Percentiles rank a stretch among this genome's conserved stretches.
phyloP scores from a whole-genome alignment of 23 tunicate genomes.

The Styela plicata region DNA sequence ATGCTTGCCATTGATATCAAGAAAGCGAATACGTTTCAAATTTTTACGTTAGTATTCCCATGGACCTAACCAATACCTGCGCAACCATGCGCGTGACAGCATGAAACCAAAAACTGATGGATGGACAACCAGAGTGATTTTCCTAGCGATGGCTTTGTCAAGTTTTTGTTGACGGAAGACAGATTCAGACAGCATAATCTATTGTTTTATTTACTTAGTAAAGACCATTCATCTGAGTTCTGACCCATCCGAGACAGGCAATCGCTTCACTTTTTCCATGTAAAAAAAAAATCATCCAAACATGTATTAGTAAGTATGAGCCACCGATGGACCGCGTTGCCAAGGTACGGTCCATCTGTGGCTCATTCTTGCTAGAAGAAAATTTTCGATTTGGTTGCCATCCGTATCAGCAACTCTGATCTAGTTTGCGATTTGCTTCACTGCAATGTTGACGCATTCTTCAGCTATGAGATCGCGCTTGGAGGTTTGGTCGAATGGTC shows the following conservation, averaged over 20 bases:
- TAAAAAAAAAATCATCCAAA: too few relatives aligned
- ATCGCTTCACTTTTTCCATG: not conserved
- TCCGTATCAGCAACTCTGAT: not conserved
- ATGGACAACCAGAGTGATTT: not conserved
- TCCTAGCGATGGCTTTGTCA: not conserved
- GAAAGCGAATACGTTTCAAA: too few relatives aligned
- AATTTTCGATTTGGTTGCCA: too few relatives aligned
- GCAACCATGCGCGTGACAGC: not conserved
- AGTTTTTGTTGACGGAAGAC: not conserved
- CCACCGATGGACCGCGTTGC: too few relatives aligned
- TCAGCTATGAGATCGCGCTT: not conserved
- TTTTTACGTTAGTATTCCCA: too few relatives aligned
- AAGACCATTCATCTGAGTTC: not conserved
- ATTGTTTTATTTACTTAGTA: not conserved
- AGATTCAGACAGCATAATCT: not conserved
- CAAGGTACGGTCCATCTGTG: too few relatives aligned
- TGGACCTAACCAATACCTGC: not conserved
- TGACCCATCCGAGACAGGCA: not conserved
- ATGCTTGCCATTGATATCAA: too few relatives aligned
- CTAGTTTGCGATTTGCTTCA: not conserved
- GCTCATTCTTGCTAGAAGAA: too few relatives aligned
- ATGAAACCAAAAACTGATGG: not conserved
- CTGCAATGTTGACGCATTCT: not conserved
- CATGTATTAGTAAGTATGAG: too few relatives aligned
- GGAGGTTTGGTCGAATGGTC: not conserved